Evolutionary conservation across 2,888 invertebrate genomes (phyloP).

Genomic region (Torymus auratus): DNA sequence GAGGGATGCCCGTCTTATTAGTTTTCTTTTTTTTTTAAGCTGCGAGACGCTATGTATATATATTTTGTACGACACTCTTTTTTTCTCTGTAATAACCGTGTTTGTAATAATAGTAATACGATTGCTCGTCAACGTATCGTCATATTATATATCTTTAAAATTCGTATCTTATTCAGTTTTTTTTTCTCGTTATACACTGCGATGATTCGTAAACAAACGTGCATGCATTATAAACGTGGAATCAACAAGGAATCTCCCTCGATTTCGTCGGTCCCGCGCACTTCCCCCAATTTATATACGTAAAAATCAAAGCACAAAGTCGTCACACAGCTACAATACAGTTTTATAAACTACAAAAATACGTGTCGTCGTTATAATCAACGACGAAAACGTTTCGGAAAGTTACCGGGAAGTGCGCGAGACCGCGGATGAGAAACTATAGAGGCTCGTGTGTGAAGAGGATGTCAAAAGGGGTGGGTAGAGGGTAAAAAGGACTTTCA

Average conservation of each 20-base stretch:
- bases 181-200: slow-evolving; percentile 60
- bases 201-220: slow-evolving; percentile 74
- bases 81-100: slow-evolving; percentile 48
- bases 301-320: no score
- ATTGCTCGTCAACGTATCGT: neutral
- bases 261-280: slow-evolving; percentile 71
- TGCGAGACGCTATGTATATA: slow-evolving; percentile 63
- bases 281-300: slow-evolving; percentile 53
- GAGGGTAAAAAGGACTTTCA: no score
- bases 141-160: neutral
- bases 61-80: slow-evolving; percentile 69
- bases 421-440: slow-evolving; percentile 63
- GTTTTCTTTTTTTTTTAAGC: no score
- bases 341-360: no score
- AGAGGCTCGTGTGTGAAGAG: no score
- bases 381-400: neutral
- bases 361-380: no score
- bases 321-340: no score
- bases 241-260: slow-evolving; percentile 67
- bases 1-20: slow-evolving; percentile 74
- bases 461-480: no score
- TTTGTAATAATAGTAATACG: neutral
- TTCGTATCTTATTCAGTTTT: slow-evolving; percentile 9
- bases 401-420: slow-evolving; percentile 62
- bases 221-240: slow-evolving; percentile 68